Conservation (phyloP, 1,140 invertebrate species). For the Condylostylus longicornis region DNA sequence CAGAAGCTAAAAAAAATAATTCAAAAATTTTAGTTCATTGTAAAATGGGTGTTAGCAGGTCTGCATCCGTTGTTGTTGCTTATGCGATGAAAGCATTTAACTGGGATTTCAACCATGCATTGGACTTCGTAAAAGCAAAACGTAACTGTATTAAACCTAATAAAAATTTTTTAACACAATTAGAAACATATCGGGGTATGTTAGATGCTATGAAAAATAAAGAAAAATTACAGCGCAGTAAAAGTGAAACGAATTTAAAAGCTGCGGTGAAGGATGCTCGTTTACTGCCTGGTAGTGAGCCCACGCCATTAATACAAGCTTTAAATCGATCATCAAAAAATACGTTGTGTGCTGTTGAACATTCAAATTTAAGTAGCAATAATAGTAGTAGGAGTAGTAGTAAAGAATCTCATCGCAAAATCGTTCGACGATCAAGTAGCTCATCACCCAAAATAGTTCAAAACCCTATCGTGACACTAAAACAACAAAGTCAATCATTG, state of each 20-base stretch:
- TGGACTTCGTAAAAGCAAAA: conserved; percentile 78
- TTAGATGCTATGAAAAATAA: conserved; percentile 92
- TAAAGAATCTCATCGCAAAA: conserved; percentile 16
- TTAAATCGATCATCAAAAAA: conserved; percentile 32
- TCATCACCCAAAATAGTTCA: conserved; percentile 21
- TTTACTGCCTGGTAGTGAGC: conserved; percentile 41
- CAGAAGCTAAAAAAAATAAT: conserved; percentile 73
- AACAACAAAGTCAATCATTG: conserved; percentile 37
- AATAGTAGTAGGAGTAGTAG: conserved; percentile 1
- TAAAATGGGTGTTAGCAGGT: conserved; percentile 97
- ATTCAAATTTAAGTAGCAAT: background rate
- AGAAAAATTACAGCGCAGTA: conserved; percentile 77
- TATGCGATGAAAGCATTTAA: conserved; percentile 96
- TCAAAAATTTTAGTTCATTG: conserved; percentile 93
- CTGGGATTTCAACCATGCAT: conserved; percentile 78
- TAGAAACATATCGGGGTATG: conserved; percentile 92
- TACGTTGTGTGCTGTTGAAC: conserved; percentile 7
- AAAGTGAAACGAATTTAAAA: conserved; percentile 83
- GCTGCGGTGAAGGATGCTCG: conserved; percentile 31
- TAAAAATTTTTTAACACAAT: conserved; percentile 79
- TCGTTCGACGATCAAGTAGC: conserved; percentile 28
- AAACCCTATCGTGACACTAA: conserved; percentile 24
- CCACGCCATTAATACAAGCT: conserved; percentile 40
- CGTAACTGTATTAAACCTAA: conserved; percentile 92
- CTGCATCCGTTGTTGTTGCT: conserved; percentile 93